Conservation (phyloP, 2,888 invertebrate species). For the Dasypogon diadema region DNA sequence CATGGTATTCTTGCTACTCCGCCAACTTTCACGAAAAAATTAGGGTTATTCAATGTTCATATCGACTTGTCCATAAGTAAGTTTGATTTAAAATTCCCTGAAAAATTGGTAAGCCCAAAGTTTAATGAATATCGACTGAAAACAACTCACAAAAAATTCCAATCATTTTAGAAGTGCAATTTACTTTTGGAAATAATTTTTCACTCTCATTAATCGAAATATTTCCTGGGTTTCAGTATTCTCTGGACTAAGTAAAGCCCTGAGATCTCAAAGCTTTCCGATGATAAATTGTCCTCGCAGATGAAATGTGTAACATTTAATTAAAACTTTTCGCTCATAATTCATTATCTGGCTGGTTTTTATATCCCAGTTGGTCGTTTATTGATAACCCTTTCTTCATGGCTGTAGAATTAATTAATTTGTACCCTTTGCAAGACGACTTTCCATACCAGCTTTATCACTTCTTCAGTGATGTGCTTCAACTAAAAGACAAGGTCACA, state of each 20-base stretch:
- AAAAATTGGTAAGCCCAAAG: too few species aligned
- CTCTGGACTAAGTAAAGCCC: not conserved
- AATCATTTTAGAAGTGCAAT: too few species aligned
- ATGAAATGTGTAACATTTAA: not conserved
- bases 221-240: too few species aligned
- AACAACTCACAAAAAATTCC: too few species aligned
- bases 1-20: too few species aligned
- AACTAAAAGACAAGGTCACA: not conserved
- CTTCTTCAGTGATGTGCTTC: not conserved
- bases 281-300: not conserved
- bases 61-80: too few species aligned
- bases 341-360: not conserved
- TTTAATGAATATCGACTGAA: too few species aligned
- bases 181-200: too few species aligned
- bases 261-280: not conserved
- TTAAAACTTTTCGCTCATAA: constrained; percentile 1
- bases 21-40: too few species aligned
- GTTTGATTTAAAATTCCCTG: too few species aligned
- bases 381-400: constrained; percentile 1
- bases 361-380: not conserved
- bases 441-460: not conserved
- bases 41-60: too few species aligned
- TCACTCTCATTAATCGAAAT: too few species aligned
- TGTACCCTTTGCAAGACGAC: not conserved
- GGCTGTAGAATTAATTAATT: not conserved